Percentiles rank a stretch among this genome's conserved stretches.
Evolutionary conservation across 2,797 vertebrate species (phyloP).

Genomic region (Malurus leucopterus): DNA sequence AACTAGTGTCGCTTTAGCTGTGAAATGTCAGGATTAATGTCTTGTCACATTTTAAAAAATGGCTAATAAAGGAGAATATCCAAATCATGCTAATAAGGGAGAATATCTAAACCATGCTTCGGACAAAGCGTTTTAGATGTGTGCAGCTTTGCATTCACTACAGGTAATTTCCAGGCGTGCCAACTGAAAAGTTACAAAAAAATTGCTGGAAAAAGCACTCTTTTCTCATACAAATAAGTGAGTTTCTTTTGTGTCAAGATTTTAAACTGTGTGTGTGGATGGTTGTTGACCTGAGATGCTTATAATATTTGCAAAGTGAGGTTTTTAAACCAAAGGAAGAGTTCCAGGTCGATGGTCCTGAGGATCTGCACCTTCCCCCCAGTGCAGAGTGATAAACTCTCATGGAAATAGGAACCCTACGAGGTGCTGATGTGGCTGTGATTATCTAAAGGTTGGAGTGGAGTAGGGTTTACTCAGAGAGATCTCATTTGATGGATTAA

Average conservation of each 20-base stretch:
- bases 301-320: neutral
- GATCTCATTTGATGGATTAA: neutral
- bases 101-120: neutral
- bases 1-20: rapidly evolving
- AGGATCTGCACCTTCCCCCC: no score
- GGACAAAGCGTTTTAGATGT: neutral
- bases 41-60: neutral
- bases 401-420: rapidly evolving
- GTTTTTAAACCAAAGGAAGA: neutral
- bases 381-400: neutral
- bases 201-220: neutral
- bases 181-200: neutral
- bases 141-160: neutral
- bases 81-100: neutral
- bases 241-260: neutral
- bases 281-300: neutral
- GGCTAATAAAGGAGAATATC: neutral
- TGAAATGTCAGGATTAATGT: neutral
- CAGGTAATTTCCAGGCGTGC: neutral
- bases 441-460: neutral
- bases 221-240: neutral
- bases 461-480: neutral
- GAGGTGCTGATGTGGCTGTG: neutral
- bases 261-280: neutral
- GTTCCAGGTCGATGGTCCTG: rapidly evolving